Conservation (phyloP, 2,113 vertebrate species). For the Meleagris gallopavo region DNA sequence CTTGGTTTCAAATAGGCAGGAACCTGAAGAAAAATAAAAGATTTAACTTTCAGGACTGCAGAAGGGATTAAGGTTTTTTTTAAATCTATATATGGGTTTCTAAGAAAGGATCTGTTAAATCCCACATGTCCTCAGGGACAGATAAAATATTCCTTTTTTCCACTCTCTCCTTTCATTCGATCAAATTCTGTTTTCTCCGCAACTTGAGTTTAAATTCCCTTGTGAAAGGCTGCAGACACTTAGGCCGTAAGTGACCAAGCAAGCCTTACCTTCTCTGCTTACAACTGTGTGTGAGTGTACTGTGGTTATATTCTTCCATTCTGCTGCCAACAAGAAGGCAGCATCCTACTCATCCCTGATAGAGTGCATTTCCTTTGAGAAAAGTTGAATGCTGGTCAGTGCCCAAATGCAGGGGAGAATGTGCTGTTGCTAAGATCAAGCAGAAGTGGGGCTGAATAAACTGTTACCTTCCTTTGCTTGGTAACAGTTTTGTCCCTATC, state of each 20-base stretch:
- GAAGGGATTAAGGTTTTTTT: neutral
- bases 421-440: neutral
- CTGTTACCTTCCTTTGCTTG: neutral
- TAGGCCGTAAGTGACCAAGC: neutral
- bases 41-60: neutral
- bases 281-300: neutral
- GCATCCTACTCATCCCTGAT: neutral
- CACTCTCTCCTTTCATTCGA: neutral
- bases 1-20: neutral
- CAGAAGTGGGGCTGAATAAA: neutral
- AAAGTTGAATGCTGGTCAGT: neutral
- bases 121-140: neutral
- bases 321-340: neutral
- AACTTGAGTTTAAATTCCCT: neutral
- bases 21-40: neutral
- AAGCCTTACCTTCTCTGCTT: neutral
- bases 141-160: neutral
- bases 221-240: neutral
- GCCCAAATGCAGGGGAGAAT: neutral
- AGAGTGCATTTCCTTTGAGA: neutral
- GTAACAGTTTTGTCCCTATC: neutral
- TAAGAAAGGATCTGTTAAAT: neutral
- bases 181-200: rapidly evolving
- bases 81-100: neutral
- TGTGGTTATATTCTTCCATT: neutral